Evolutionary conservation across 2,888 invertebrate genomes (phyloP), one percentile per base, ranked within the genome.

Genomic region (Troglohyphantes excavatus): DNA sequence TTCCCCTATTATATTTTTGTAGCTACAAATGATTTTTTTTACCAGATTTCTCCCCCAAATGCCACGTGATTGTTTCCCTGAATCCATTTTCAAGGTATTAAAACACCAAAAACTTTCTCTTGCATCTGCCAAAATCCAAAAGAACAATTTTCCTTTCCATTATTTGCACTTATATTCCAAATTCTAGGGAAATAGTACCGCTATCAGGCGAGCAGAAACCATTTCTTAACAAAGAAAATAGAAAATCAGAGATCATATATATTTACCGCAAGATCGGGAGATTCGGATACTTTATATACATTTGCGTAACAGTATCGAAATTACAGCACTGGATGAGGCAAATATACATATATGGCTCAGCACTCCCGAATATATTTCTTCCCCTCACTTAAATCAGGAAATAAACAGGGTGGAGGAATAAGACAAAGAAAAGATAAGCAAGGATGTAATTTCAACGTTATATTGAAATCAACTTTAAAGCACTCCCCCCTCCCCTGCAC

Each of bases 391-490:
- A 88, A 88, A 82, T 81, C 72, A 81, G 29, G 76, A 85, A 85
- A 85, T 72, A 79, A 79, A 78, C 87, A 33, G 73, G 65, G 27
- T 78, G 61, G 72, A 26, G 39, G 72, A 79, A 73, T 63, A 72
- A 73, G 73, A 73, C 59, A 75, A 63, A 78, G 63, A 61, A 27
- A 21, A 78, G 33, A 70, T 86, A 87, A 82, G 82, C 67, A 68
- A 75, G 75, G 59, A 82, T 88, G 88, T 88, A 88, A 88, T 88
- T 88, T 82, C 82, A 88, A 88, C 81, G 88, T 88, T 87, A 87
- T 81, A 87, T 87, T 81, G 87, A 87, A 87, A 87, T 88, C 88
- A 88, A 82, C 88, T 76, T 68, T 75, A 88, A 88, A 88, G 82
- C 68, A 88, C 75, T 76, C 75, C 81, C 82, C 61, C 68, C 23